These are phyloP conservation scores for Bombylius major DNA, from an alignment of 2,888 invertebrate species.

Conservation along the genomic window DNA sequence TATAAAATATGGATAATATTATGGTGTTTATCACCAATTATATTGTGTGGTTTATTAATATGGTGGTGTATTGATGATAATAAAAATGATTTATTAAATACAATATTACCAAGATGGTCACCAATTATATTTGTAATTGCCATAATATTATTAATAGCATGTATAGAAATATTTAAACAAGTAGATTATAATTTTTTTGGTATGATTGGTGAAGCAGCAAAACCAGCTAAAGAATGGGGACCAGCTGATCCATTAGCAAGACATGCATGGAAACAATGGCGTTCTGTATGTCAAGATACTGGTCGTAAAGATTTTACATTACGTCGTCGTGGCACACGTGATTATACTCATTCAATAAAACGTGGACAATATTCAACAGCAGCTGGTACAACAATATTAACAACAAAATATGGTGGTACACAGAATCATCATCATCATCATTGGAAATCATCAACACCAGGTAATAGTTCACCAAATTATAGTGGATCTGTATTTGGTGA, in stretches of 20 bases:
- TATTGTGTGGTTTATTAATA: constrained; percentile 31
- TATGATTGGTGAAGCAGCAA: constrained; percentile 37
- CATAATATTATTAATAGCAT: constrained; percentile 30
- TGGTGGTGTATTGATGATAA: constrained; percentile 37
- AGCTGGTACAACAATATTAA: neutral
- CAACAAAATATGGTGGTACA: constrained; percentile 17
- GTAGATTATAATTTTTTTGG: constrained; percentile 38
- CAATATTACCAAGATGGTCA: constrained; percentile 33
- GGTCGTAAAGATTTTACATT: constrained; percentile 35
- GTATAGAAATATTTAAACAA: constrained; percentile 34
- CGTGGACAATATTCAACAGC: constrained; percentile 34
- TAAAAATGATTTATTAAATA: constrained; percentile 25
- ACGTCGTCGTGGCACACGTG: constrained; percentile 34
- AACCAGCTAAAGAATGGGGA: constrained; percentile 38
- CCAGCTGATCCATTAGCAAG: constrained; percentile 36
- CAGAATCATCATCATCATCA: constrained; percentile 15
- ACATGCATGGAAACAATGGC: constrained; percentile 38
- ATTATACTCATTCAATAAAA: constrained; percentile 37
- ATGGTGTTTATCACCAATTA: constrained; percentile 33
- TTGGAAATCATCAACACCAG: constrained; percentile 35
- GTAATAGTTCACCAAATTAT: constrained; percentile 36
- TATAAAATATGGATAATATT: constrained; percentile 32
- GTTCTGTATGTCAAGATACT: constrained; percentile 36
- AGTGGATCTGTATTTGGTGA: constrained; percentile 37
- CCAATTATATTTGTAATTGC: constrained; percentile 31